These are phyloP conservation scores for Oenanthe oenanthe DNA, from an alignment of 2,113 vertebrate genomes.

Conservation along the genomic window DNA sequence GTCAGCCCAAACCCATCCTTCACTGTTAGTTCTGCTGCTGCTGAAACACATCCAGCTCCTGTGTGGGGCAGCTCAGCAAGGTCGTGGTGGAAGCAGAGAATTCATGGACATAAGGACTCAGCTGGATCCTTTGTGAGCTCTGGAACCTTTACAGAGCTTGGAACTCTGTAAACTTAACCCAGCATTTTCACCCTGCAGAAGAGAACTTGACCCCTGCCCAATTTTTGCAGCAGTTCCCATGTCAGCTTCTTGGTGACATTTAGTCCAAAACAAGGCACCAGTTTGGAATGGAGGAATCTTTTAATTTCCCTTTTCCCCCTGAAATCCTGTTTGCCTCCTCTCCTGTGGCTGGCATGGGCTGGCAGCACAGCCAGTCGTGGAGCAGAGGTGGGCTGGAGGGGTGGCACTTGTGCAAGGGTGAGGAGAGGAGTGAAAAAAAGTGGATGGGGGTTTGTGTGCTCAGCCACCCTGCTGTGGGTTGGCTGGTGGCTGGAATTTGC, in stretches of 20 bases:
- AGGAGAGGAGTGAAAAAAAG: not conserved
- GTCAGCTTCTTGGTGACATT: not conserved
- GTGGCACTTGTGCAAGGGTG: accelerated
- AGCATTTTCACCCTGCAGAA: not conserved
- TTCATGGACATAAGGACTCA: not conserved
- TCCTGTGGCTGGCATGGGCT: not conserved
- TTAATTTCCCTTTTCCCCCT: not conserved
- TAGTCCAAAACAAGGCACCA: not conserved
- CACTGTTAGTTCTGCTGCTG: not conserved
- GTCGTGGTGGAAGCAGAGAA: not conserved
- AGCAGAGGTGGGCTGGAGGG: not conserved
- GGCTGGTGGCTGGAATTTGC: not conserved
- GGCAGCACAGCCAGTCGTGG: accelerated
- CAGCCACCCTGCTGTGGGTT: not conserved
- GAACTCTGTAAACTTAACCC: not conserved
- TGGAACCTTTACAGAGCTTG: not conserved
- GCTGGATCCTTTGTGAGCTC: not conserved
- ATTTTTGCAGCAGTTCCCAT: not conserved
- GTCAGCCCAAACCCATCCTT: not conserved
- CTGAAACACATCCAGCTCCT: not conserved
- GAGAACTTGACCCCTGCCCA: not conserved
- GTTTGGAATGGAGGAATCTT: not conserved
- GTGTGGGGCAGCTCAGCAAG: not conserved
- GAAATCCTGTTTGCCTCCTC: not conserved
- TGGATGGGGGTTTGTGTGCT: accelerated